Evolutionary conservation across 2,113 vertebrate genomes (phyloP).

Genomic region (Haemorhous mexicanus): DNA sequence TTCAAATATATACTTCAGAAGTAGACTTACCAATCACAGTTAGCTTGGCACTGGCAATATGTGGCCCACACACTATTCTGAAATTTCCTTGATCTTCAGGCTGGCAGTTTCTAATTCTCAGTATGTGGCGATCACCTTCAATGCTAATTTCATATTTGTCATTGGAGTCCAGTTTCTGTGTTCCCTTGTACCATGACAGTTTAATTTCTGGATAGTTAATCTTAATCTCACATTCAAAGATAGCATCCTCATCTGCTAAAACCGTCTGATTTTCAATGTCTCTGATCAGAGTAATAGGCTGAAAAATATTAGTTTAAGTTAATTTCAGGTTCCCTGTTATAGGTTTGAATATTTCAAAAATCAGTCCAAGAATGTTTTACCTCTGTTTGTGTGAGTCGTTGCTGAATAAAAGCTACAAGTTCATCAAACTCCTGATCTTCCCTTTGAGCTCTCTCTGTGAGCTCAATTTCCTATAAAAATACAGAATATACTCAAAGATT

Average conservation of each 20-base stretch:
- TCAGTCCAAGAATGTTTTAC: slow-evolving; percentile 66
- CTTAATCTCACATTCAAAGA: slow-evolving; percentile 90
- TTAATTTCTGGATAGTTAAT: slow-evolving; percentile 98
- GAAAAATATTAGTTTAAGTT: slow-evolving; percentile 62
- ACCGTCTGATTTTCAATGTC: slow-evolving; percentile 88
- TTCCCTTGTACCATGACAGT: slow-evolving; percentile 96
- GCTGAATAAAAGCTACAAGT: slow-evolving; percentile 94
- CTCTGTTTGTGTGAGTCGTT: slow-evolving; percentile 93
- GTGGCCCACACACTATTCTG: slow-evolving; percentile 92
- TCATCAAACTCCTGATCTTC: slow-evolving; percentile 87
- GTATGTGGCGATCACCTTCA: slow-evolving; percentile 80
- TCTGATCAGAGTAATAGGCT: slow-evolving; percentile 90
- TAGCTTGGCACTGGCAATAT: slow-evolving; percentile 92
- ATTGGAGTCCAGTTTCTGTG: slow-evolving; percentile 86
- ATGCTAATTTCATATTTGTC: slow-evolving; percentile 88
- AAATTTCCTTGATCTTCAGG: slow-evolving; percentile 90
- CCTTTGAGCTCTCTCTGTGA: slow-evolving; percentile 78
- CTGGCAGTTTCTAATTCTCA: slow-evolving; percentile 87
- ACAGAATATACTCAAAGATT: background rate
- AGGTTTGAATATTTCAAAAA: background rate
- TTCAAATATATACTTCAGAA: background rate
- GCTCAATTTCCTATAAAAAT: slow-evolving; percentile 82
- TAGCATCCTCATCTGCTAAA: slow-evolving; percentile 80
- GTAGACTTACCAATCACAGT: slow-evolving; percentile 85
- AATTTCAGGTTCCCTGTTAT: background rate